Evolutionary conservation across 2,797 vertebrate genomes (phyloP).

Genomic region (Eurystomus glaucurus): DNA sequence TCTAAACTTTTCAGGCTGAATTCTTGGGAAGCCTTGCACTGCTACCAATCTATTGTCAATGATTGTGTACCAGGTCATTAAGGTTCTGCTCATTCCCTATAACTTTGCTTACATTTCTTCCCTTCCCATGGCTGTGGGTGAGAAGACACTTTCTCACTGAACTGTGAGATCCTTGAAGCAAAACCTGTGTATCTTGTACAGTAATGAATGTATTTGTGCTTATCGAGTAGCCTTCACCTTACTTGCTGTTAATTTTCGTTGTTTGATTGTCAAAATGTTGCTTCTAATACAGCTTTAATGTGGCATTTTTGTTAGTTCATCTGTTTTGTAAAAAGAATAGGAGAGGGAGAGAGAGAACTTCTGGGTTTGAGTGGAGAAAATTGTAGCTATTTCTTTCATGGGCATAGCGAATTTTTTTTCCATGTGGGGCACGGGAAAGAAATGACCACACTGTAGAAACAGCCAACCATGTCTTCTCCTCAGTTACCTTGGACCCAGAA

Average conservation of each 20-base stretch:
- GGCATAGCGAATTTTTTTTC: neutral
- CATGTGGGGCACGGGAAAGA: neutral
- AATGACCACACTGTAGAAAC: neutral
- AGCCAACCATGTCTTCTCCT: neutral
- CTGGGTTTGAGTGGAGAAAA: neutral
- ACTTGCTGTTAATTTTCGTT: neutral
- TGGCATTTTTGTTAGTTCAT: neutral
- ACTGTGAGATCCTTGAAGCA: neutral
- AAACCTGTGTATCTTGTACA: neutral
- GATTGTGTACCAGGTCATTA: neutral
- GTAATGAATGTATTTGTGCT: neutral
- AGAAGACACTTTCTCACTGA: neutral
- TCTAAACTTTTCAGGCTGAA: neutral
- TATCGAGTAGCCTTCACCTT: neutral
- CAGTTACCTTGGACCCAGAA: neutral
- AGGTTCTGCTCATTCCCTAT: neutral
- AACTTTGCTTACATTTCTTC: neutral
- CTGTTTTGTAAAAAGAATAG: neutral
- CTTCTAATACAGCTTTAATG: neutral
- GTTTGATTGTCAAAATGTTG: neutral
- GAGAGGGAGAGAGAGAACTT: neutral
- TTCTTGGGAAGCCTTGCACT: neutral
- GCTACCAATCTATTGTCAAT: neutral
- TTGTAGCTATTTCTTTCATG: neutral
- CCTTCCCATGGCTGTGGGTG: neutral